Conservation (phyloP, 2,797 vertebrate genomes). For the Megaceryle alcyon region DNA sequence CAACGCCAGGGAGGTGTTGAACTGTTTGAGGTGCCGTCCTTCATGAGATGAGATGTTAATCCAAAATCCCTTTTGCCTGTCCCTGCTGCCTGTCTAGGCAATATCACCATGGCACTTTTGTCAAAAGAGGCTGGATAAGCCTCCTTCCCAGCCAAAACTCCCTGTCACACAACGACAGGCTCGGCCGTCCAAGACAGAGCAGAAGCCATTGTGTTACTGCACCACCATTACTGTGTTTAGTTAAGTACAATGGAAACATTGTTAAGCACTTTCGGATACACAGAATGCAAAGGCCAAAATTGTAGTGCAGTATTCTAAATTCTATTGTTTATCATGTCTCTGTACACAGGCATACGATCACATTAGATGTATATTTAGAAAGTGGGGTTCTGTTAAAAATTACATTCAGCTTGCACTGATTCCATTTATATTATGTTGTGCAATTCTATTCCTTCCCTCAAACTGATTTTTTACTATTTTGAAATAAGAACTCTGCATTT, state of each 20-base stretch:
- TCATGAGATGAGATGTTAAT: conserved; percentile 63
- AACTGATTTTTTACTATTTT: conserved; percentile 53
- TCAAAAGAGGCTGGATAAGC: conserved; percentile 22
- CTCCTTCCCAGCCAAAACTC: conserved; percentile 19
- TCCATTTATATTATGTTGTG: conserved; percentile 56
- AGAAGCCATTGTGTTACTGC: conserved; percentile 46
- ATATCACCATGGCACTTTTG: background rate
- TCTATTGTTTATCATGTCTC: conserved; percentile 60
- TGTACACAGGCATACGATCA: conserved; percentile 28
- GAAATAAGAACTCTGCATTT: conserved; percentile 54
- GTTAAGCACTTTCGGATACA: conserved; percentile 20
- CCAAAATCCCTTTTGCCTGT: conserved; percentile 48
- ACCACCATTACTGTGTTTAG: conserved; percentile 57
- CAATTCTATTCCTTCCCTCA: conserved; percentile 44
- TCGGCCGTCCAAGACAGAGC: background rate
- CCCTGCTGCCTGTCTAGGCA: conserved; percentile 37
- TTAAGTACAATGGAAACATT: conserved; percentile 59
- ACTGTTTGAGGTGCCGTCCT: conserved; percentile 37
- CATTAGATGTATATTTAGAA: conserved; percentile 63
- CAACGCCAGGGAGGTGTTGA: conserved; percentile 12
- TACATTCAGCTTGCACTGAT: conserved; percentile 45
- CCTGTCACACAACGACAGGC: background rate
- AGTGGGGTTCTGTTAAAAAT: conserved; percentile 54
- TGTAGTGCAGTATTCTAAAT: background rate
- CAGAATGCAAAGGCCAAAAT: conserved; percentile 40